Evolutionary conservation across 2,797 vertebrate species (phyloP), one percentile per base, ranked within the genome.

Genomic region (Mormyrops attenuatus): DNA sequence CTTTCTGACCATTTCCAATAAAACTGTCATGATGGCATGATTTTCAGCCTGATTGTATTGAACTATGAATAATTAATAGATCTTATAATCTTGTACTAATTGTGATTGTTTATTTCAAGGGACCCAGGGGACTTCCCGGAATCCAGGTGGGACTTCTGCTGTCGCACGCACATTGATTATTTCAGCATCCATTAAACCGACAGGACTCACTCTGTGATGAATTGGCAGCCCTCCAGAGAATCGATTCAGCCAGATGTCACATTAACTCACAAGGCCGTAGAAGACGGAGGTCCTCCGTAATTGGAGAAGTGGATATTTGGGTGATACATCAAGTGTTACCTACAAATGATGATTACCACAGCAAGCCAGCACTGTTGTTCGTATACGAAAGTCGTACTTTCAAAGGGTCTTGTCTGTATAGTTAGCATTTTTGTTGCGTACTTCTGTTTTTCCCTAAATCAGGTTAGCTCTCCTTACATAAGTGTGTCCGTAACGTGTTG

Each of bases 51-150:
- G 34, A n/a, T 20, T 44, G 26, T 80, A 44, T 80, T 2, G 2
- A 80, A 80, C 17, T 20, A 5, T 80, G 73, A 38, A 20, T 20
- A 44, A 44, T 66, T 22, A 34, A 20, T 34, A 73, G 5, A 5
- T 52, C 0, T 11, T 0, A 38, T 85, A 30, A 44, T 20, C 73
- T 41, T 80, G 73, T 49, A 41, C 30, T 44, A 38, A 69, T 30
- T 88, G 34, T 41, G 49, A n/a, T 73, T 80, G 34, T 89, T 5
- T 53, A 89, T 41, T 90, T 87, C 92, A 93, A 97, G 96, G 96
- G 96, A 89, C 93, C 91, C 52, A 94, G 91, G 89, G 96, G 96
- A 92, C 93, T 93, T 73, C 94, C 95, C 57, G 96, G 96, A 89
- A 91, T 90, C 91, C 95, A 95, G 95, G 96, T 96, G 89, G 55